Evolutionary conservation across 2,888 invertebrate genomes (phyloP), one percentile per base, ranked within the genome.

Genomic region (Cheilosia grossa): DNA sequence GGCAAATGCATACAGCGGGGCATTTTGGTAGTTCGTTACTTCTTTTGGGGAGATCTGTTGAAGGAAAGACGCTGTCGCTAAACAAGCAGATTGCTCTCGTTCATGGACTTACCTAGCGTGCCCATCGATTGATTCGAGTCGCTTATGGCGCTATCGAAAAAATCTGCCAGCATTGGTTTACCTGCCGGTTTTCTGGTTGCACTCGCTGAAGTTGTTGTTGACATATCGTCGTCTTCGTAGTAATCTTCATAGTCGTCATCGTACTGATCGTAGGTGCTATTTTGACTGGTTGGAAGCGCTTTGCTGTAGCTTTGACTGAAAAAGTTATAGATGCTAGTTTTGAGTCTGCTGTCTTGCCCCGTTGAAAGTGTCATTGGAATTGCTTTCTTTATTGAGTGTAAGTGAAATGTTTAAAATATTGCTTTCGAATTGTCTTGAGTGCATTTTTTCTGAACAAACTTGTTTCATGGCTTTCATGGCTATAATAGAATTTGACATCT

Each of bases 21-120:
- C 92, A 92, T 67, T 87, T 89, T 5, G 90, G 89, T 33, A 89
- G 89, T 78, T 90, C 91, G 78, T 90, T 91, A 67, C 89, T 91
- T 80, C 89, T 89, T 61, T 89, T 88, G 30, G 90, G 89, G 86
- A 89, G 88, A 80, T 88, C 90, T 91, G 54, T 13, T 15, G 10
- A 1, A 15, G 19, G 10, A 0, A 13, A 5, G 30, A 4, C 13
- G 5, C 2, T 2, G 17, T 47, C 2, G 13, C 4, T 51, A 6
- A 51, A 1, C 13, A 1, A 1, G 10, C 9, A 33, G 2, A 30
- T 19, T 19, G 42, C n/a, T 2, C 4, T n/a, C 40, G 4, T 13
- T 21, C 15, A 2, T 19, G 21, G 13, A 69, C 49, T 58, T 70
- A 83, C 83, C 83, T 64, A 79, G 63, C 49, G 61, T 33, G 30